Base-by-base conservation (phyloP, 2,113 vertebrate genomes). In the Oncorhynchus tshawytscha region DNA sequence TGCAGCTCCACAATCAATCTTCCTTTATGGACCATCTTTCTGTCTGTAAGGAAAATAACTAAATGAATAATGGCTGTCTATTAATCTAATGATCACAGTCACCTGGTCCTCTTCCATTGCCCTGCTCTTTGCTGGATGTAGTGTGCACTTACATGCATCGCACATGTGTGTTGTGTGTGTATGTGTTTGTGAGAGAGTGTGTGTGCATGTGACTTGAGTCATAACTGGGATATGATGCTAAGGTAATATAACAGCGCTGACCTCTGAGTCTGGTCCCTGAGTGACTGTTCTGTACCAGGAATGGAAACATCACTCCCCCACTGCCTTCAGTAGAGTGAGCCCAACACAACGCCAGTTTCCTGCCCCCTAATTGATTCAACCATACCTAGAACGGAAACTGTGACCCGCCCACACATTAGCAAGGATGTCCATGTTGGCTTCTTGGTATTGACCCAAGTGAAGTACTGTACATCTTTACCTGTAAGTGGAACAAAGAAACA, bases 211-310 rank as follows among this genome's bases (percentile, higher is more conserved):
- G 68, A 67, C 29, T n/a, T 48, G 71, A 68, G 82, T 78, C 78
- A 74, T 78, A 77, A 87, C 76, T 81, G 77, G 68, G 80, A 69
- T 59, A 67, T 74, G 76, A 81, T 85, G 84, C 75, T 66, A 62
- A 75, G 70, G 54, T n/a, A 77, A 67, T 80, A 59, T 78, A 83
- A 31, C 73, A 65, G 39, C 8, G 39, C 39, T 45, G 9, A 45
- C 39, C 9, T 9, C 39, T 45, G 39, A 45, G 39, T 45, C 39
- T 45, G 39, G 39, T 45, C 39, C 8, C 39, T 45, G 54, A 81
- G 74, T 76, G 78, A 86, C 82, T 54, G 49, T 54, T 86, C 71
- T 82, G 16, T 75, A 73, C 80, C 82, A 80, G 75, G 76, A 86
- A 83, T 88, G 82, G 83, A 87, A 88, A 85, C 8, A 45, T 45